A percentile compares a stretch with the other conserved stretches of the same genome.
Conservation (phyloP, 1,140 invertebrate species). For the Bombus haemorrhoidalis region DNA sequence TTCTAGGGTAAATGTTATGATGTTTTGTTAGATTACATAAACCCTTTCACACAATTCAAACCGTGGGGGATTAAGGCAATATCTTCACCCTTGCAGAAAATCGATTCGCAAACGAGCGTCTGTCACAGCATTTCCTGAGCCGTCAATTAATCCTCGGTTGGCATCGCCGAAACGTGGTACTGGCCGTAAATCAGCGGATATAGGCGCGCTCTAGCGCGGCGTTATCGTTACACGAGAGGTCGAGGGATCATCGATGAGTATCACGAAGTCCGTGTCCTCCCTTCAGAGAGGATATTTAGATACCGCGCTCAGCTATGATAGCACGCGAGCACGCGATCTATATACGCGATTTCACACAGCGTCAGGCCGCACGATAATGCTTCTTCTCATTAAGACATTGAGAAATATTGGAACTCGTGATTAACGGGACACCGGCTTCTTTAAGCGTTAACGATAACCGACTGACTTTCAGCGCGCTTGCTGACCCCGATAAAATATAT, state of each 20-base stretch:
- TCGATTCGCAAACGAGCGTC: not conserved
- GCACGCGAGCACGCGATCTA: constrained; percentile 61
- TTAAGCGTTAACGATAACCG: constrained; percentile 54
- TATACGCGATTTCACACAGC: constrained; percentile 57
- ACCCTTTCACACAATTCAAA: not conserved
- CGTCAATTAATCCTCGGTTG: constrained; percentile 13
- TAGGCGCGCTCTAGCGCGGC: no score
- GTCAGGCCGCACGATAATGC: constrained; percentile 57
- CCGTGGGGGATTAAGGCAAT: not conserved
- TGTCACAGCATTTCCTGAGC: not conserved
- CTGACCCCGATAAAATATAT: constrained; percentile 47
- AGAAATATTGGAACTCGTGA: constrained; percentile 68
- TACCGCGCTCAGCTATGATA: constrained; percentile 41
- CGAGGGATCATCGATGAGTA: constrained; percentile 47
- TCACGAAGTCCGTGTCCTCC: constrained; percentile 38
- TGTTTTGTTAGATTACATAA: not conserved
- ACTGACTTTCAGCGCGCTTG: constrained; percentile 37
- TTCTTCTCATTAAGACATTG: constrained; percentile 68
- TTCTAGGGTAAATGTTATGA: no score
- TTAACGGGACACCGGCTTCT: constrained; percentile 53
- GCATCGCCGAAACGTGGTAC: constrained; percentile 19
- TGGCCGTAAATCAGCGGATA: constrained; percentile 19
- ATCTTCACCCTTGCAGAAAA: not conserved
- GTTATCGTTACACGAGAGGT: constrained; percentile 40
- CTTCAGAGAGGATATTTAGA: constrained; percentile 49